Conservation (phyloP, 2,888 invertebrate species). For the Cryptus armator region DNA sequence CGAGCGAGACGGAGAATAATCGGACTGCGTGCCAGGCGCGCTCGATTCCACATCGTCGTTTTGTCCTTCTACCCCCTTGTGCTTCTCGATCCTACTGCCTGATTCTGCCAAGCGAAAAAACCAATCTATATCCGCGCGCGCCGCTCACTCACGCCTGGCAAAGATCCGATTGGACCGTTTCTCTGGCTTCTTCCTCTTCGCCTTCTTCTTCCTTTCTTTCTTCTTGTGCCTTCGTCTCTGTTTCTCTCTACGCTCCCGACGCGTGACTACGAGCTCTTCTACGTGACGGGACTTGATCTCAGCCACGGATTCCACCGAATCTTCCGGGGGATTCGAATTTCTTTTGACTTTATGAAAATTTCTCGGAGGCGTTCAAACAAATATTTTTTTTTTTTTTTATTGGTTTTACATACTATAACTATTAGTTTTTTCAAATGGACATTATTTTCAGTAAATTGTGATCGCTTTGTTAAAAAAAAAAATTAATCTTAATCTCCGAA, state of each 20-base stretch:
- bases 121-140: conserved; percentile 52
- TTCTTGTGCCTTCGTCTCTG: background rate
- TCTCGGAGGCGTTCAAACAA: too few relatives aligned
- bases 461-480: too few relatives aligned
- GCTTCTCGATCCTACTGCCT: conserved; percentile 53
- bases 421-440: too few relatives aligned
- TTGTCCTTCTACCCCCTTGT: conserved; percentile 27
- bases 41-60: conserved; percentile 44
- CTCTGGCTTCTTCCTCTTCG: conserved; percentile 53
- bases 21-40: conserved; percentile 31
- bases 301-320: conserved; percentile 14
- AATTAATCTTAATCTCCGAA: too few relatives aligned
- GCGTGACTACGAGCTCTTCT: conserved; percentile 45
- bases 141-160: conserved; percentile 41
- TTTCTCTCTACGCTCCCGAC: conserved; percentile 21
- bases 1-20: conserved; percentile 62
- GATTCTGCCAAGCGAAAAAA: conserved; percentile 52
- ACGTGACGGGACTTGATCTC: conserved; percentile 54
- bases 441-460: too few relatives aligned
- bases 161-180: conserved; percentile 64
- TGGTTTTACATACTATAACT: too few relatives aligned
- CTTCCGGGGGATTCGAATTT: conserved; percentile 62
- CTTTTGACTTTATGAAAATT: conserved; percentile 41
- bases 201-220: background rate
- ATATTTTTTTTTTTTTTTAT: too few relatives aligned